These are phyloP conservation scores for Catocala fraxini DNA, from an alignment of 2,888 invertebrate species.

Conservation along the genomic window DNA sequence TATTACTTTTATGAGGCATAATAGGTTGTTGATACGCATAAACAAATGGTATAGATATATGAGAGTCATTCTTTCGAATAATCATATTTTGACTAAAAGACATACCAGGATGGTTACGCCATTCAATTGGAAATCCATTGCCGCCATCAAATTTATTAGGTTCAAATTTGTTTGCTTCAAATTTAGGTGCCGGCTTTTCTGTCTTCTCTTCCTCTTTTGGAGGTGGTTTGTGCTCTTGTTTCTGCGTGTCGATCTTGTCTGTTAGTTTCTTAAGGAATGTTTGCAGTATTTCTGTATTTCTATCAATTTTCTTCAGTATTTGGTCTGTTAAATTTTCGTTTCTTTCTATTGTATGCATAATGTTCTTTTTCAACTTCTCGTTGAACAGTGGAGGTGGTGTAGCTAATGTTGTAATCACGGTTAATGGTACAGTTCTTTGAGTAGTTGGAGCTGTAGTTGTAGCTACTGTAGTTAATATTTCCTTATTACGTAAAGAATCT, in stretches of 20 bases:
- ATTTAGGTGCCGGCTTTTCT: neutral
- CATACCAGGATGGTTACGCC: conserved; percentile 10
- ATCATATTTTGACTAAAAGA: conserved; percentile 20
- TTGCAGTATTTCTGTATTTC: conserved; percentile 70
- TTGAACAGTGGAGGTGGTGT: conserved; percentile 17
- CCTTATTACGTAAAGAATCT: conserved; percentile 30
- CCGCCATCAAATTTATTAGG: neutral
- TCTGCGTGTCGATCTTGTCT: conserved; percentile 43
- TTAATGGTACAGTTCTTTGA: neutral
- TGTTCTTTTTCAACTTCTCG: conserved; percentile 40
- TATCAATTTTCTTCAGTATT: conserved; percentile 73
- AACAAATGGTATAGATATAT: conserved; percentile 59
- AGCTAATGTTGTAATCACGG: conserved; percentile 16
- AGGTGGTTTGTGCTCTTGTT: conserved; percentile 1
- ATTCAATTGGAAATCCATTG: neutral
- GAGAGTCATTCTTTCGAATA: conserved; percentile 42
- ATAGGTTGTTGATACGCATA: conserved; percentile 61
- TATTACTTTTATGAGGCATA: conserved; percentile 32
- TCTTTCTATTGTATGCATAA: conserved; percentile 59
- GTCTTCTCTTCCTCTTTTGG: conserved; percentile 3
- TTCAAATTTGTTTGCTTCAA: conserved; percentile 1
- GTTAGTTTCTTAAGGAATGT: conserved; percentile 66
- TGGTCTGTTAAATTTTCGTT: conserved; percentile 71
- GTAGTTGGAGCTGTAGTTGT: conserved; percentile 9
- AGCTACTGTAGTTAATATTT: conserved; percentile 17